phyloP scores from a whole-genome alignment of 2,113 vertebrate species.

The Alethe castanea region DNA sequence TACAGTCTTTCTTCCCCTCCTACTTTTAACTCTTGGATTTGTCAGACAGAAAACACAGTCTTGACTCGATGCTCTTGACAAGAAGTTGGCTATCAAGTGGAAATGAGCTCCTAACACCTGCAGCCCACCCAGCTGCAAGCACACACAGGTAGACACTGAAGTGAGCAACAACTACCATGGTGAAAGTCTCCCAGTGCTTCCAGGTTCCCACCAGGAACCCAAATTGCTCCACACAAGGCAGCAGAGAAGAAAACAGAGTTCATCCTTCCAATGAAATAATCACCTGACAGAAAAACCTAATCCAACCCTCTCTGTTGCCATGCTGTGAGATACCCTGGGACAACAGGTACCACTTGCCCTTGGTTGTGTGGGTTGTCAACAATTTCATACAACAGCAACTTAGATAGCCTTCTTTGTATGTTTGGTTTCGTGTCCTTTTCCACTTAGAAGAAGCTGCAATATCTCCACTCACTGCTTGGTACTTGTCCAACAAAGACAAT shows the following conservation, averaged over 20 bases:
- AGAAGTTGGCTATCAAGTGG: background rate
- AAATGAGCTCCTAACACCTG: background rate
- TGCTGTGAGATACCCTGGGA: background rate
- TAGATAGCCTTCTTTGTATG: fast-evolving
- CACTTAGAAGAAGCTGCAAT: background rate
- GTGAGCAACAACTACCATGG: background rate
- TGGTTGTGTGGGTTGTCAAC: background rate
- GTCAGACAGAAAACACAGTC: background rate
- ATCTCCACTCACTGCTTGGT: background rate
- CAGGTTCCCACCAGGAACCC: background rate
- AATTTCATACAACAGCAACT: background rate
- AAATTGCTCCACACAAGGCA: background rate
- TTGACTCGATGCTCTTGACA: fast-evolving
- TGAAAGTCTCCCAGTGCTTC: too few relatives aligned
- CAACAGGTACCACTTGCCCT: background rate
- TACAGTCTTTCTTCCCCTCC: background rate
- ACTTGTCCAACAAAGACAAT: background rate
- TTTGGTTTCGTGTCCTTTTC: background rate
- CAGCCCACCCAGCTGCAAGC: background rate
- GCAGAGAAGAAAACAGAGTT: background rate
- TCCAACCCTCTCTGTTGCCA: background rate
- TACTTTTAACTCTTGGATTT: background rate
- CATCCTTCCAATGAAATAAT: background rate
- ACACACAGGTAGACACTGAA: background rate
- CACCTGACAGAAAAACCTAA: background rate